Base-by-base conservation (phyloP, 2,888 invertebrate genomes). In the Callyntrura sp. region DNA sequence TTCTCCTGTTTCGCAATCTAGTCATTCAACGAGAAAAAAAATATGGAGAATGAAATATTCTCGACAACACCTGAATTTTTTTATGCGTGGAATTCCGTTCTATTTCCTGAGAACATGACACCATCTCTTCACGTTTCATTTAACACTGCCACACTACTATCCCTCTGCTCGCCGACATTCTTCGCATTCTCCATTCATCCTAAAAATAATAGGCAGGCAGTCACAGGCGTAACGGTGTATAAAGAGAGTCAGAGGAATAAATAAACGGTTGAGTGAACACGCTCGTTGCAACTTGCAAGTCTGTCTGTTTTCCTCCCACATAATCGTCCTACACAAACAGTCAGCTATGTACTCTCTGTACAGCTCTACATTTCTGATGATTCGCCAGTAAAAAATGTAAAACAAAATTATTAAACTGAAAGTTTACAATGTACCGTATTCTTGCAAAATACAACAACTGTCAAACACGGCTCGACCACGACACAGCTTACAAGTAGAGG, bases 11-110 rank as follows among this genome's bases (percentile, higher is more conserved):
- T 25, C 62, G 8, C 25, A 68, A 35, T 68, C 35, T 4, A 68
- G 14, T 8, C 68, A 20, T 68, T 11, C 25, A n/a, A 25, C n/a
- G 17, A 20, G n/a, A n/a, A n/a, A 14, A 8, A 35, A 20, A 45
- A 48, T 9, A 11, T 1, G 45, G 8, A 45, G 12, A 23, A 76
- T 14, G 14, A 48, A 23, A 11, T 12, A 12, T 20, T 62, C 23
- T 68, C 28, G 35, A n/a, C 57, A 68, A 76, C 73, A 76, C 73
- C 73, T 76, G 73, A 76, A 76, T 51, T n/a, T 76, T 76, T 76
- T 76, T n/a, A n/a, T n/a, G 48, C 73, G 48, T 76, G 48, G 73
- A 45, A 48, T 45, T 48, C 17, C 20, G 5, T 48, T 11, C n/a
- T n/a, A n/a, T n/a, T n/a, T n/a, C n/a, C n/a, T n/a, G 3, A 14